Evolutionary conservation across 2,113 vertebrate species (phyloP).

Genomic region (Brachypteracias leptosomus): DNA sequence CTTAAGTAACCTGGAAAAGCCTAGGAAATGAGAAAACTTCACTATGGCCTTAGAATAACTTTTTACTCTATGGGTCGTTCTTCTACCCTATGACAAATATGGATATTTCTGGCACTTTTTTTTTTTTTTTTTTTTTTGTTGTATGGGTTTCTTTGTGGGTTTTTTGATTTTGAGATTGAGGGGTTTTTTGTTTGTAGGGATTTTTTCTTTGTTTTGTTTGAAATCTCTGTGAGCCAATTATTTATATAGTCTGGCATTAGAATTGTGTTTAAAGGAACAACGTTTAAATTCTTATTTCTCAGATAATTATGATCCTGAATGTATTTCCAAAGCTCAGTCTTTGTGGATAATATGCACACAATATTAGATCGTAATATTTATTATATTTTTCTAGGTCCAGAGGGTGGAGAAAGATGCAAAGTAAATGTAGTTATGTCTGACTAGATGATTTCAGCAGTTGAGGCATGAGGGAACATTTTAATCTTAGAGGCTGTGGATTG

Average conservation of each 20-base stretch:
- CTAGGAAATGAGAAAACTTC: neutral
- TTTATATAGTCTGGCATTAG: neutral
- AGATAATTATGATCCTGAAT: neutral
- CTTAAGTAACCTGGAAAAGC: neutral
- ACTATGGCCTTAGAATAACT: neutral
- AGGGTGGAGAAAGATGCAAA: neutral
- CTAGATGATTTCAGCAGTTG: neutral
- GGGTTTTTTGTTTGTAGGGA: neutral
- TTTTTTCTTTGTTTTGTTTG: neutral
- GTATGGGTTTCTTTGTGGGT: neutral
- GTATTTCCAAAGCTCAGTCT: neutral
- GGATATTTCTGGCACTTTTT: neutral
- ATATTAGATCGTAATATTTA: neutral
- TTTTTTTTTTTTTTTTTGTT: neutral
- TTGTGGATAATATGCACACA: neutral
- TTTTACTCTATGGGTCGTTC: neutral
- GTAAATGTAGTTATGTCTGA: neutral
- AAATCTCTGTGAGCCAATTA: neutral
- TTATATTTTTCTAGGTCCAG: neutral
- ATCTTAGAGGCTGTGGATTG: neutral
- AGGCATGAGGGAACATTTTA: neutral
- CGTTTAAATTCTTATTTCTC: neutral
- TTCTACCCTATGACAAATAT: neutral
- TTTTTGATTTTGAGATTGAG: neutral
- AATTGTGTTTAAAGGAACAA: neutral